These are phyloP conservation scores for Sphaerophoria rueppellii DNA, from an alignment of 2,888 invertebrate genomes.

Conservation along the genomic window DNA sequence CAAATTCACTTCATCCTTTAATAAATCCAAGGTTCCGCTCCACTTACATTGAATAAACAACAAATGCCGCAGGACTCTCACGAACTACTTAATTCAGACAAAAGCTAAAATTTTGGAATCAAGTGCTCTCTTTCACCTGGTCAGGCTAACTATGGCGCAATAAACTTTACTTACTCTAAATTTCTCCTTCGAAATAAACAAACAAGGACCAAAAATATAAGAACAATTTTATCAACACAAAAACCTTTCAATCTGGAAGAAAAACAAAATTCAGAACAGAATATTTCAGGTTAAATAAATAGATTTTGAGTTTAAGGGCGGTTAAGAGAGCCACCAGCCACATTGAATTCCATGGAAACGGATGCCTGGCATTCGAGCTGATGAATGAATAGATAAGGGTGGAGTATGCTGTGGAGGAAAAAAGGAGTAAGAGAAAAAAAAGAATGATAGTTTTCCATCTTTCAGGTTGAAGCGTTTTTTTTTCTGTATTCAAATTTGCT, in stretches of 20 bases:
- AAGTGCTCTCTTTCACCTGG: slow-evolving; percentile 10
- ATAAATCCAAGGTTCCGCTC: slow-evolving; percentile 42
- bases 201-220: background rate
- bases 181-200: background rate
- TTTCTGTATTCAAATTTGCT: slow-evolving; percentile 61
- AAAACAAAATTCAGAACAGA: slow-evolving; percentile 35
- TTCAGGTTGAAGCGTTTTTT: slow-evolving; percentile 58
- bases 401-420: background rate
- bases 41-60: slow-evolving; percentile 47
- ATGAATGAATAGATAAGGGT: slow-evolving; percentile 60
- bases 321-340: slow-evolving; percentile 51
- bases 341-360: slow-evolving; percentile 27
- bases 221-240: slow-evolving; percentile 2
- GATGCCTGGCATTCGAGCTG: slow-evolving; percentile 44
- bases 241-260: slow-evolving; percentile 42
- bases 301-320: slow-evolving; percentile 68
- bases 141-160: slow-evolving; percentile 17
- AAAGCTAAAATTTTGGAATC: slow-evolving; percentile 10
- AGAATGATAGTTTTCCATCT: slow-evolving; percentile 47
- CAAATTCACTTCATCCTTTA: background rate
- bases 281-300: slow-evolving; percentile 69
- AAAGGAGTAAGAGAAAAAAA: slow-evolving; percentile 2
- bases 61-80: slow-evolving; percentile 29
- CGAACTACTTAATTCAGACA: slow-evolving; percentile 31
- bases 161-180: background rate